These are phyloP conservation scores for Palythoa heliodiscus DNA, from an alignment of 92 coral and sea anemone species.

Conservation along the genomic window DNA sequence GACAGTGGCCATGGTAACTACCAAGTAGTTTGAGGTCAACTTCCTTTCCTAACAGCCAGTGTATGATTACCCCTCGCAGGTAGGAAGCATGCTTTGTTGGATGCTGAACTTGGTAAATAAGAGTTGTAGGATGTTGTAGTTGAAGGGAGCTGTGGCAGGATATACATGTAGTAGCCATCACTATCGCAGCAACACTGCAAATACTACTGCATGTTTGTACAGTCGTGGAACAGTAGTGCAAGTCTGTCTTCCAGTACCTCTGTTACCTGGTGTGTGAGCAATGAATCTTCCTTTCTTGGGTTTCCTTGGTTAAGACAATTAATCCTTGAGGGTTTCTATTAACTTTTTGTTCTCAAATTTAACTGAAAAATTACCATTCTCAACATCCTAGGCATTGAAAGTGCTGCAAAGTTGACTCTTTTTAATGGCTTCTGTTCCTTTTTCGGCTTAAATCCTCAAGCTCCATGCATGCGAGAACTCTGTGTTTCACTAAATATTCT, in stretches of 20 bases:
- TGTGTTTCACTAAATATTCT: too few species aligned
- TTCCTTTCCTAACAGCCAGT: conserved; percentile 49
- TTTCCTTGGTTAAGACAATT: conserved; percentile 22
- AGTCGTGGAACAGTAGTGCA: conserved; percentile 21
- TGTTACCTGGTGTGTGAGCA: conserved; percentile 29
- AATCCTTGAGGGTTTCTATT: conserved; percentile 33
- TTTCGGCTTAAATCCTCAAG: too few species aligned
- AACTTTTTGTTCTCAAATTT: neutral
- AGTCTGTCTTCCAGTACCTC: neutral
- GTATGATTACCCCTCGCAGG: conserved; percentile 57
- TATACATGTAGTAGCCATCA: conserved; percentile 43
- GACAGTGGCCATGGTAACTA: neutral
- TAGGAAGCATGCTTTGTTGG: conserved; percentile 56
- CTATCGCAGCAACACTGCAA: conserved; percentile 47
- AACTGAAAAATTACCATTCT: too few species aligned
- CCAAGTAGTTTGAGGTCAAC: conserved; percentile 55
- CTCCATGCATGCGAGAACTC: too few species aligned
- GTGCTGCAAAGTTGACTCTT: too few species aligned
- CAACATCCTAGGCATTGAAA: too few species aligned
- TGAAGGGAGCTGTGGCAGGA: conserved; percentile 33
- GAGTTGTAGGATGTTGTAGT: conserved; percentile 45
- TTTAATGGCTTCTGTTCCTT: too few species aligned
- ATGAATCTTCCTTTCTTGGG: conserved; percentile 43
- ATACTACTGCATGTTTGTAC: conserved; percentile 43
- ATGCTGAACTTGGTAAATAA: conserved; percentile 29